A percentile compares a stretch with the other conserved stretches of the same genome.
These are phyloP conservation scores for Pitta sordida DNA, from an alignment of 2,113 vertebrate genomes.

Conservation along the genomic window DNA sequence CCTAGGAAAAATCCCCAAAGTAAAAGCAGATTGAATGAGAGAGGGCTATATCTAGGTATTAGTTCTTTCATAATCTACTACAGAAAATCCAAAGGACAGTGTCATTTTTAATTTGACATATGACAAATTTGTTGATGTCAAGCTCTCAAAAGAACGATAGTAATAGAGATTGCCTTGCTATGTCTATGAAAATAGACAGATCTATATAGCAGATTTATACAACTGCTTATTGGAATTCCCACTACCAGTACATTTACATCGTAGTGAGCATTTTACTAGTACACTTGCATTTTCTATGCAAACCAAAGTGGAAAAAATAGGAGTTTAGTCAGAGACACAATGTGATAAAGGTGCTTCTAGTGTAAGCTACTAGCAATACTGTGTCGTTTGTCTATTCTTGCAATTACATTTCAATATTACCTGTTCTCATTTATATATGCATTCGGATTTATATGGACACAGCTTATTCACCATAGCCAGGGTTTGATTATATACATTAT, in stretches of 20 bases:
- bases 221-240: neutral
- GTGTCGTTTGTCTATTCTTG: neutral
- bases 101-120: neutral
- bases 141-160: neutral
- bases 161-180: neutral
- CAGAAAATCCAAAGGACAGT: neutral
- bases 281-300: neutral
- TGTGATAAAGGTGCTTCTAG: neutral
- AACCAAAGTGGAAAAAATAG: neutral
- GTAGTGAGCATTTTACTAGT: neutral
- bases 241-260: fast-evolving
- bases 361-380: neutral
- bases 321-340: neutral
- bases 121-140: neutral
- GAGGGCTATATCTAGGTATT: neutral
- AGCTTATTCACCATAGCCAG: neutral
- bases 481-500: neutral
- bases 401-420: neutral
- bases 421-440: neutral
- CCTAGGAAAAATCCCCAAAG: neutral
- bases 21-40: neutral
- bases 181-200: neutral
- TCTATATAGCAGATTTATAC: neutral
- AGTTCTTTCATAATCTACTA: neutral
- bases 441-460: neutral